These are phyloP conservation scores for Platalea minor DNA, from an alignment of 2,797 vertebrate species.

Conservation along the genomic window DNA sequence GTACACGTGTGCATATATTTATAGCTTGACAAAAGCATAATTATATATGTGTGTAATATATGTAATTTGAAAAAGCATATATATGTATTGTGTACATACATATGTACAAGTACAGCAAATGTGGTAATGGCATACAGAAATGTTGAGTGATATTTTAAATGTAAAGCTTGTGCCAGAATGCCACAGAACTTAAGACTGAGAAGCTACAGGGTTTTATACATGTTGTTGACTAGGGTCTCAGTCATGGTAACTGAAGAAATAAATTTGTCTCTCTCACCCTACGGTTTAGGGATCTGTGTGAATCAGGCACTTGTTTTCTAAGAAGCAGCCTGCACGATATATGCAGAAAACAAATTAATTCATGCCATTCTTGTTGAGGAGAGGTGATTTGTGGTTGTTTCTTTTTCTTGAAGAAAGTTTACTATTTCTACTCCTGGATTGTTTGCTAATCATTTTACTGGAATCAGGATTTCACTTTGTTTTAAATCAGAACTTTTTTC, in stretches of 20 bases:
- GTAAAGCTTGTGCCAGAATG: not conserved
- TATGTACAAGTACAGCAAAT: not conserved
- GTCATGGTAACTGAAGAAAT: not conserved
- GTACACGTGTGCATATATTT: not conserved
- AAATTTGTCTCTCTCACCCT: not conserved
- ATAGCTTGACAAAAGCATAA: not conserved
- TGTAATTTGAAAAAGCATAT: not conserved
- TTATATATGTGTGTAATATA: not conserved
- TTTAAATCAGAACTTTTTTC: not conserved
- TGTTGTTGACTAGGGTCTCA: not conserved
- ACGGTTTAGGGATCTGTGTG: slow-evolving; percentile 6
- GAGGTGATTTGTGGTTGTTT: not conserved
- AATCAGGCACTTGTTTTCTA: not conserved
- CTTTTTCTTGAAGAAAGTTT: not conserved
- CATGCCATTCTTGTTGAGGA: not conserved
- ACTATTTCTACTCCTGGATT: not conserved
- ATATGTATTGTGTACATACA: not conserved
- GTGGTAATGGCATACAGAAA: not conserved
- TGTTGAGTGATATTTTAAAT: not conserved
- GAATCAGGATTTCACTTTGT: not conserved
- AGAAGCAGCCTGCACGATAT: not conserved
- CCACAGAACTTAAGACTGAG: not conserved
- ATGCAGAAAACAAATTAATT: not conserved
- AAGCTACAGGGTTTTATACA: not conserved
- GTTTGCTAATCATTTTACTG: not conserved